Conservation (phyloP, 2,113 vertebrate genomes). For the Dasyurus viverrinus region DNA sequence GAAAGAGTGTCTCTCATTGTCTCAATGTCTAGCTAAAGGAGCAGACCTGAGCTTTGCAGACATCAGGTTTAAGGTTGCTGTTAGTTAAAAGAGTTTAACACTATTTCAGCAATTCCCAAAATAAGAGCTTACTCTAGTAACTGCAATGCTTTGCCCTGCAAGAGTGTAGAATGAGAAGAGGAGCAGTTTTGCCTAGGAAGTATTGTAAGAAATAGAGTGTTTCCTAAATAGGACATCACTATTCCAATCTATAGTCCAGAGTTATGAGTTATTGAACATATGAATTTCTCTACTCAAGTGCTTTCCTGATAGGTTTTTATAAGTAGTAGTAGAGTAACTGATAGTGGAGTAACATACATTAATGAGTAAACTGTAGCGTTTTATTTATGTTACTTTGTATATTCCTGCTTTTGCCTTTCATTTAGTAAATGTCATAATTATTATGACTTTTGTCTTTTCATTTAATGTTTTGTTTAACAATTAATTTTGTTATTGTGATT, state of each 20-base stretch:
- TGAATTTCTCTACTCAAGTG: not conserved
- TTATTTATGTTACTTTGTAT: not conserved
- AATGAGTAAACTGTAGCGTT: not conserved
- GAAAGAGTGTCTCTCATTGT: not conserved
- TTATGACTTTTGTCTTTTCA: not conserved
- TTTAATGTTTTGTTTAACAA: not conserved
- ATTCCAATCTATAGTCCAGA: not conserved
- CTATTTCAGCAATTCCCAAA: not conserved
- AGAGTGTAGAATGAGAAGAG: not conserved
- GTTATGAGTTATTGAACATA: not conserved
- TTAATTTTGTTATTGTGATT: not conserved
- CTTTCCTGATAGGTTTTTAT: not conserved
- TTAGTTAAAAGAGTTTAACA: not conserved
- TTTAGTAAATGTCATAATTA: not conserved
- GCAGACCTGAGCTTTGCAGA: not conserved
- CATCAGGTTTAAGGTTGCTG: not conserved
- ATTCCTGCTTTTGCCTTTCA: not conserved
- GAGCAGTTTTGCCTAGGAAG: not conserved
- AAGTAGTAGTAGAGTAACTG: not conserved
- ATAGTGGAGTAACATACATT: not conserved
- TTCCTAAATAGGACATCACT: not conserved
- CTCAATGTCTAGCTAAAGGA: not conserved
- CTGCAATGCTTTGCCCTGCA: not conserved
- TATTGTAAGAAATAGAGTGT: not conserved
- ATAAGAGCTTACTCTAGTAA: not conserved